phyloP scores from a whole-genome alignment of 2,797 vertebrate genomes.

The Cuculus canorus region DNA sequence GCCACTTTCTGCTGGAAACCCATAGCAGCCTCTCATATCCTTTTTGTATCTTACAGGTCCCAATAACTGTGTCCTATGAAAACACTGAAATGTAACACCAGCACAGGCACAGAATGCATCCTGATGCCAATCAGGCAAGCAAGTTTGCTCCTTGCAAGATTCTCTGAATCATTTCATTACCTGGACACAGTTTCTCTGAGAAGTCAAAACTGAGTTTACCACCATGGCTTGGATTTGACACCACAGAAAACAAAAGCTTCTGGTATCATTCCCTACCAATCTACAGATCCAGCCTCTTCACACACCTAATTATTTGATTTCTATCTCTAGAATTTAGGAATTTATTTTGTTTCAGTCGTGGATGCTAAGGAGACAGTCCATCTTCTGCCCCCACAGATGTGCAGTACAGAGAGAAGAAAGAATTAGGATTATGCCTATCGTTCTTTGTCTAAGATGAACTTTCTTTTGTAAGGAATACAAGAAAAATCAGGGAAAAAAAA shows the following conservation, averaged over 20 bases:
- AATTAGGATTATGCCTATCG: not conserved
- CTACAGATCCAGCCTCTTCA: not conserved
- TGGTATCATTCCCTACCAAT: not conserved
- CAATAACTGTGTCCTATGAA: not conserved
- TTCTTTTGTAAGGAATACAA: not conserved
- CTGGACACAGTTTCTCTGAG: not conserved
- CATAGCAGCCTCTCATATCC: not conserved
- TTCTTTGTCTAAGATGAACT: not conserved
- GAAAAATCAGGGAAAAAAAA: not conserved
- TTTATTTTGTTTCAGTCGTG: not conserved
- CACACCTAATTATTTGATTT: not conserved
- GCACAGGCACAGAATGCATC: fast-evolving
- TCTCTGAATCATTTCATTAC: not conserved
- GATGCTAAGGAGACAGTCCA: not conserved
- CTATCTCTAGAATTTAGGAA: not conserved
- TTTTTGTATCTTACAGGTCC: fast-evolving
- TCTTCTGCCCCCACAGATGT: not conserved
- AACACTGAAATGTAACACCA: not conserved
- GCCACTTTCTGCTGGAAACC: not conserved
- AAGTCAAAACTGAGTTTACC: not conserved
- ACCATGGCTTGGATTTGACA: not conserved
- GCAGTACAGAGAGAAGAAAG: not conserved
- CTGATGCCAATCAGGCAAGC: not conserved
- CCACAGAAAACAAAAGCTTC: not conserved
- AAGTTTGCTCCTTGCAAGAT: not conserved